Base-by-base conservation (phyloP, 2,888 invertebrate genomes). In the Caenorhabditis sp. region DNA sequence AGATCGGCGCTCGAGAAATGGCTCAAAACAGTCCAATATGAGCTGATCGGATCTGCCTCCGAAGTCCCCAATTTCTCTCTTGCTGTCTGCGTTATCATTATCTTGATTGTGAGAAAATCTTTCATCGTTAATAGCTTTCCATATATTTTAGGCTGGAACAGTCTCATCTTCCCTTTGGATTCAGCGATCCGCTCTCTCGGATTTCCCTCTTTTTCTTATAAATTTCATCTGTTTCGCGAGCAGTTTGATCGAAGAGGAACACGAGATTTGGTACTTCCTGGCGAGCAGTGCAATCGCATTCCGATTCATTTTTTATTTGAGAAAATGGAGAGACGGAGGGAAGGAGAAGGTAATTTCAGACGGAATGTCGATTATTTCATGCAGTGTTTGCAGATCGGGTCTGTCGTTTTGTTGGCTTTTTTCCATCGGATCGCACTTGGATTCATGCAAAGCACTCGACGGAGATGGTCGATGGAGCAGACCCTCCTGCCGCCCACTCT, bases 241-340 rank as follows among this genome's bases (percentile, higher is more conserved):
- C 15, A 85, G 85, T 68, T 78, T 83, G 27, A 80, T 84, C 20
- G 87, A 87, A 63, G 86, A 87, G 63, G 87, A 87, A 56, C 86
- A 86, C 41, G 87, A 86, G 35, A 56, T 86, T 9, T 87, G 87
- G 87, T 87, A 55, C 46, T 76, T 59, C 17, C 26, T 75, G 55
- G 32, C 43, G 37, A 75, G 52, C 27, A 68, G 62, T 2, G 24
- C 53, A 22, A 41, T 75, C 6, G 55, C 22, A 7, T 27, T 53
- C 9, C 27, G 52, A n/a, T 22, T 37, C 7, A n/a, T 26, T 6
- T 15, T 22, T 15, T 27, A 24, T 5, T 11, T 32, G 4, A 8
- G 11, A 61, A 48, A 37, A 24, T 37, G 46, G 35, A 41, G 13
- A 32, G 35, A 30, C 30, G 30, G 17, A 32, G 65, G 20, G 39